These are phyloP conservation scores for Lasius fuliginosus DNA, from an alignment of 2,888 invertebrate genomes.

Conservation along the genomic window DNA sequence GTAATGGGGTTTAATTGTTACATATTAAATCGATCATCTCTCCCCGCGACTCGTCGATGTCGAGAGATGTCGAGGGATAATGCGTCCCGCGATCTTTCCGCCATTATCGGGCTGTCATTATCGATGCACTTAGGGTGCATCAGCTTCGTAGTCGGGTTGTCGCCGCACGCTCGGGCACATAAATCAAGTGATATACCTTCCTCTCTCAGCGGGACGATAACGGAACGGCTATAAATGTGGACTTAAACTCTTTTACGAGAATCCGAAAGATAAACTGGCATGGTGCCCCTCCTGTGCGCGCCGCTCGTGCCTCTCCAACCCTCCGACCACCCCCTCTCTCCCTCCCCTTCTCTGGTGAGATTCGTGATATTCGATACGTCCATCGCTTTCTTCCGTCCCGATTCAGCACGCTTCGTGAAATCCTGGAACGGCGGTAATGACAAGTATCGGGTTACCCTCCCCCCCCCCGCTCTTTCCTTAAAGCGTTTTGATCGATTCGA, in stretches of 20 bases:
- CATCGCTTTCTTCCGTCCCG: slow-evolving; percentile 44
- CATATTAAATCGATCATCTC: not conserved
- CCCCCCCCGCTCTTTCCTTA: slow-evolving; percentile 26
- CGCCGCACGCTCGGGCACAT: slow-evolving; percentile 64
- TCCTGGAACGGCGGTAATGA: slow-evolving; percentile 49
- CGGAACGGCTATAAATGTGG: slow-evolving; percentile 72
- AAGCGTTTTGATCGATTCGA: slow-evolving; percentile 49
- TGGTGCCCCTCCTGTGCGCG: not conserved
- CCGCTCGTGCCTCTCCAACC: not conserved
- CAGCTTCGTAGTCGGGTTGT: slow-evolving; percentile 52
- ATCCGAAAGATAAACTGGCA: slow-evolving; percentile 70
- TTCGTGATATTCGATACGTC: slow-evolving; percentile 53
- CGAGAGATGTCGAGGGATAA: slow-evolving; percentile 43
- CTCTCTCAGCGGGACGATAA: slow-evolving; percentile 65
- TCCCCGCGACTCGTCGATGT: not conserved
- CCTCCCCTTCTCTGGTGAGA: not conserved
- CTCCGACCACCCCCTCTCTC: not conserved
- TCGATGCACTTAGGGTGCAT: slow-evolving; percentile 60
- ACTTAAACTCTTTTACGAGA: slow-evolving; percentile 75
- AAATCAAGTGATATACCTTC: slow-evolving; percentile 74
- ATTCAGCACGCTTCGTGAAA: slow-evolving; percentile 52
- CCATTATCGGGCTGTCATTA: slow-evolving; percentile 65
- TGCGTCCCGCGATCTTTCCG: slow-evolving; percentile 62
- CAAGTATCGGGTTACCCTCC: slow-evolving; percentile 52
- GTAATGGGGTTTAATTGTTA: not conserved